Evolutionary conservation across 2,888 invertebrate species (phyloP).

Genomic region (Ichneumoninae sp.): DNA sequence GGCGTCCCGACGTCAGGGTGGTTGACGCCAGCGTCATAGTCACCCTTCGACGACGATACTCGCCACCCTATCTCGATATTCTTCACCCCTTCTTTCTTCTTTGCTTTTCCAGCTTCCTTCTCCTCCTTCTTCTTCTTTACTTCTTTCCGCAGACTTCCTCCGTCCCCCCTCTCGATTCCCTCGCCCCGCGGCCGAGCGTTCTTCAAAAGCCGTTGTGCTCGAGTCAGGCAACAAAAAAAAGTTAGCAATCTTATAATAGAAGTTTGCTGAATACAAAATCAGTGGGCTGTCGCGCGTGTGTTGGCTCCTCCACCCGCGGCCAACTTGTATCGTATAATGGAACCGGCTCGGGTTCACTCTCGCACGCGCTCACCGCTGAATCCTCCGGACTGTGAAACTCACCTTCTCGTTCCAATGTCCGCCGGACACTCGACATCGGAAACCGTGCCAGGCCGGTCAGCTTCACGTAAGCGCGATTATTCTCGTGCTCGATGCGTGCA

Average conservation of each 20-base stretch:
- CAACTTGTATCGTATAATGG: conserved; percentile 77
- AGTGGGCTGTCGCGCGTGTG: conserved; percentile 71
- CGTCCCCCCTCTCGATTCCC: conserved; percentile 56
- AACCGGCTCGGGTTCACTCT: conserved; percentile 65
- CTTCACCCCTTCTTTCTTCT: conserved; percentile 56
- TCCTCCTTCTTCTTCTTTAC: conserved; percentile 26
- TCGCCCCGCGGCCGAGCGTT: conserved; percentile 60
- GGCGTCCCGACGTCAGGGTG: conserved; percentile 72
- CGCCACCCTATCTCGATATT: conserved; percentile 63
- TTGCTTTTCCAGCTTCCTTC: conserved; percentile 37
- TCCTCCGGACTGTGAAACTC: neutral
- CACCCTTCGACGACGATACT: conserved; percentile 73
- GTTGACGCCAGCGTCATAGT: conserved; percentile 78
- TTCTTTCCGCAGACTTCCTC: conserved; percentile 39
- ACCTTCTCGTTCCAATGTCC: neutral
- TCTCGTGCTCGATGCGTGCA: neutral
- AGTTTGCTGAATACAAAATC: conserved; percentile 80
- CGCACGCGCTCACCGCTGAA: neutral
- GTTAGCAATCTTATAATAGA: conserved; percentile 80
- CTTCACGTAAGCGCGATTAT: neutral
- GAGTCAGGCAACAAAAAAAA: conserved; percentile 71
- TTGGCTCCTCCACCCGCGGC: conserved; percentile 45
- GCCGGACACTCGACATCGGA: neutral
- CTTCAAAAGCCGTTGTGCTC: conserved; percentile 43
- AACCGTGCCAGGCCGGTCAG: neutral